Evolutionary conservation across 2,888 invertebrate genomes (phyloP), one percentile per base, ranked within the genome.

Genomic region (Lampropteryx suffumata): DNA sequence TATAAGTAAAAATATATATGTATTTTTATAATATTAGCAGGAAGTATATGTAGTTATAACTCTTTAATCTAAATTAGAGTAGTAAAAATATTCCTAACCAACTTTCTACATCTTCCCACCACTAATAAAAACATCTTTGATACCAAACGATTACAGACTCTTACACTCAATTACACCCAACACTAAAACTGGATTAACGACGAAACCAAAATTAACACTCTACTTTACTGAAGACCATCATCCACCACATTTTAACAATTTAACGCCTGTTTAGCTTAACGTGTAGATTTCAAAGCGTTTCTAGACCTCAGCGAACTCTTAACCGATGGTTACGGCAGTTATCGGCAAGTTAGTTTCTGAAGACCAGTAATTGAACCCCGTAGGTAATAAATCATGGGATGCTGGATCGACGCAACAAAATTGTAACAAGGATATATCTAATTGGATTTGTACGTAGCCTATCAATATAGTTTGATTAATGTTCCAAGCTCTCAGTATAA

Each of bases 381-480:
- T 59, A 52, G 62, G 60, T 73, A 72, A 86, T 89, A 88, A 89
- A 88, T 89, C 85, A 87, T 82, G 58, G 57, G 60, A 59, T 55
- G 61, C 59, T 65, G 73, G 76, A 74, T 76, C 72, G 71, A 69
- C 62, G 65, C 65, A 79, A 81, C 76, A 71, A 84, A 86, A 82
- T 82, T 80, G 76, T 79, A 76, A 73, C 75, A 79, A 85, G 85
- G 84, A 87, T 82, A 76, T 74, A 65, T 82, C 82, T 88, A 90
- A 89, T 89, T 90, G 87, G 88, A 81, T 85, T 79, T 81, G 81
- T 85, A 81, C 79, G 78, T 76, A 80, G 73, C 76, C 88, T 86
- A 90, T 88, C 89, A 84, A 86, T 87, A 84, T 79, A 70, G 65
- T 73, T 80, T 89, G 89, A 89, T 90, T 89, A 86, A 90, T 90